phyloP scores from a whole-genome alignment of 1,140 invertebrate genomes.

The Battus philenor region DNA sequence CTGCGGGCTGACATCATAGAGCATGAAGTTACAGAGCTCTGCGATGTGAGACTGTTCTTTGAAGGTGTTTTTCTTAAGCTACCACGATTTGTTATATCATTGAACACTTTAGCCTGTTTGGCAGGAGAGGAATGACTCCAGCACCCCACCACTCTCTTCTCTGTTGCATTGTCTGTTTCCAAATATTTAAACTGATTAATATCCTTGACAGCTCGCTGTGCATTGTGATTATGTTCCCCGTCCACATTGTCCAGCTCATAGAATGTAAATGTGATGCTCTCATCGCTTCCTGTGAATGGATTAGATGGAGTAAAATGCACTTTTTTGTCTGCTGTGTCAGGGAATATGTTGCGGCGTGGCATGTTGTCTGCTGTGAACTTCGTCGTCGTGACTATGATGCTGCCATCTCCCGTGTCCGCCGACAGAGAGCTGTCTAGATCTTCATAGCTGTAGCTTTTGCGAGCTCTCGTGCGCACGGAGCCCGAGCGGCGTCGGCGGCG shows the following conservation, averaged over 20 bases:
- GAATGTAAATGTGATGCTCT: constrained; percentile 69
- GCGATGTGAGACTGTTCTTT: constrained; percentile 48
- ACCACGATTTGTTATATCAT: constrained; percentile 49
- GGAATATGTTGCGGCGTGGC: constrained; percentile 64
- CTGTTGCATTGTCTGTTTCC: constrained; percentile 53
- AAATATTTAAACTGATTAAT: constrained; percentile 71
- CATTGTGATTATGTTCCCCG: constrained; percentile 28
- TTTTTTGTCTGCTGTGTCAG: constrained; percentile 52
- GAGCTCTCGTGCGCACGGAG: constrained; percentile 39
- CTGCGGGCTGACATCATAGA: constrained; percentile 35
- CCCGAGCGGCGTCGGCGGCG: constrained; percentile 41
- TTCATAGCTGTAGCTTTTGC: constrained; percentile 61
- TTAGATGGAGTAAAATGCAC: constrained; percentile 68
- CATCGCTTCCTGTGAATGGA: constrained; percentile 69
- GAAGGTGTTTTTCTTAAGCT: constrained; percentile 55
- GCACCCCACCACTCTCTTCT: constrained; percentile 51
- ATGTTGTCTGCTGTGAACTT: constrained; percentile 71
- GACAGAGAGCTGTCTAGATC: constrained; percentile 76
- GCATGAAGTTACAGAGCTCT: constrained; percentile 39
- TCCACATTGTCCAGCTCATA: constrained; percentile 65
- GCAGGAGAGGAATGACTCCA: constrained; percentile 61
- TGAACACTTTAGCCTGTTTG: constrained; percentile 56
- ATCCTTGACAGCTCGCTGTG: constrained; percentile 36
- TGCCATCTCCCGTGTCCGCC: constrained; percentile 76
- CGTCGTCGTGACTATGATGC: constrained; percentile 73